Evolutionary conservation across 2,888 invertebrate species (phyloP).

Genomic region (Minunthozetes semirufus): DNA sequence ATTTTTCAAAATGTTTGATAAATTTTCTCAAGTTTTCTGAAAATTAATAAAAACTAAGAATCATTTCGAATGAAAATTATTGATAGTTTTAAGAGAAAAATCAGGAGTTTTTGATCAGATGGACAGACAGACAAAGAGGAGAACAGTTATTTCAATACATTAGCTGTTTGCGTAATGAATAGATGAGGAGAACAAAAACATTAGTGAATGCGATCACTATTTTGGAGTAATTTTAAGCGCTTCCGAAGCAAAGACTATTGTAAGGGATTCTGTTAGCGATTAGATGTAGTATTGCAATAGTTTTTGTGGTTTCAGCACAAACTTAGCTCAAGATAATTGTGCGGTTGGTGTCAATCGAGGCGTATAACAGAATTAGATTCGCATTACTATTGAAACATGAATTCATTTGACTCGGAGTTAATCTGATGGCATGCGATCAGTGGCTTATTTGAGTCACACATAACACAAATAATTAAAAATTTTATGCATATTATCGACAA

Average conservation of each 20-base stretch:
- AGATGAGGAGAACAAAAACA: neutral
- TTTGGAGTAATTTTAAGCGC: neutral
- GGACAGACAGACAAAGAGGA: too few relatives aligned
- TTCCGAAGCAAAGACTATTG: neutral
- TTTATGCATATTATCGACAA: conserved; percentile 5
- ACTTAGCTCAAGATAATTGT: neutral
- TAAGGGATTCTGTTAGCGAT: neutral
- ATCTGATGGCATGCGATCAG: neutral
- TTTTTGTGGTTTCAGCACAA: conserved; percentile 10
- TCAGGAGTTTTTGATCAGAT: too few relatives aligned
- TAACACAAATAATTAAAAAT: neutral
- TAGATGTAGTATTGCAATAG: neutral
- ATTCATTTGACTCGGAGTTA: conserved; percentile 6
- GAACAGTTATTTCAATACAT: neutral
- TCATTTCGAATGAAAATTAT: too few relatives aligned
- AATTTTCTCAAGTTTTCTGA: too few relatives aligned
- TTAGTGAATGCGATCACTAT: neutral
- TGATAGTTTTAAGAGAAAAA: too few relatives aligned
- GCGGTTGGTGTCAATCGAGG: conserved; percentile 21
- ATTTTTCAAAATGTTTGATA: too few relatives aligned
- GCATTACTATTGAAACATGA: conserved; percentile 18
- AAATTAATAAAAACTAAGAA: too few relatives aligned
- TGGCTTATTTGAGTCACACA: conserved; percentile 1
- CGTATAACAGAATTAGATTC: conserved; percentile 24
- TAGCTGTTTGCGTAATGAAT: neutral